Base-by-base conservation (phyloP, 2,888 invertebrate genomes). In the Callyntrura sp. region DNA sequence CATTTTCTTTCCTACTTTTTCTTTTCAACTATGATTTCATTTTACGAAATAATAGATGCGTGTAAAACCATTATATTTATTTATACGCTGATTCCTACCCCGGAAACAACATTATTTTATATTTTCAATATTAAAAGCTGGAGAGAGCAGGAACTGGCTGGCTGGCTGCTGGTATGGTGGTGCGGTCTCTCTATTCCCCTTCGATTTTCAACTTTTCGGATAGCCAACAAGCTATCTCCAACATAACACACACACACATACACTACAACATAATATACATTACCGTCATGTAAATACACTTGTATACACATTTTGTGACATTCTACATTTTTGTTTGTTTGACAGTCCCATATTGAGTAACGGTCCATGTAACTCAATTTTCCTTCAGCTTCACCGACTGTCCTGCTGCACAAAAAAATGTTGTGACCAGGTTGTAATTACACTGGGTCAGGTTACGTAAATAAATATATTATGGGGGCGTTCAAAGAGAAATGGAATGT, bases 11-110 rank as follows among this genome's bases (percentile, higher is more conserved):
- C 25, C 45, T 62, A 57, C 84, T 17, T 57, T 68, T 84, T 70
- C 68, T 57, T 79, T 84, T 68, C 35, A 20, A 55, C 55, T 57
- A 68, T 68, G 65, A 35, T 84, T 84, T 84, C 55, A 84, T 68
- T 84, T 84, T 65, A 25, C 23, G 14, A 45, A 82, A 82, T 82
- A 25, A 65, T 25, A 25, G 82, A 82, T 82, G 65, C 65, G 45
- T 65, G 65, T 45, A 82, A 65, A 35, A 62, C 12, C 82, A 60
- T 79, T 78, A 55, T 43, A 43, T 79, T 60, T 79, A 79, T 79
- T 35, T 79, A 57, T 57, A 60, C n/a, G 79, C 11, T 60, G 57
- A 62, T 83, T 48, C 55, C 11, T 68, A 3, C 25, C 9, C 20
- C 57, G n/a, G 57, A 51, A 76, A 48, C 25, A 76, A 8, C 57